Base-by-base conservation (phyloP, 2,113 vertebrate genomes). In the Conger conger region DNA sequence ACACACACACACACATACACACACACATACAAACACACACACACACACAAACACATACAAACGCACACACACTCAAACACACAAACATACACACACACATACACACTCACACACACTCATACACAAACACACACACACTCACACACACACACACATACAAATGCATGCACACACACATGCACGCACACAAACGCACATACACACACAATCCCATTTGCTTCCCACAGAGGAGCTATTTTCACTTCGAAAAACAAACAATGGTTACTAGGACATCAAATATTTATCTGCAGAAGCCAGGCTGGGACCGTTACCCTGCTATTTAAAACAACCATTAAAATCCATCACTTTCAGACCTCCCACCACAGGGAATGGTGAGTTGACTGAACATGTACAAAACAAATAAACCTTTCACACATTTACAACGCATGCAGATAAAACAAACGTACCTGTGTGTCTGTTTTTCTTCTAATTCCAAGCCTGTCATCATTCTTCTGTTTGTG, bases 211-310 rank as follows among this genome's bases (percentile, higher is more conserved):
- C n/a, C n/a, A n/a, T n/a, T n/a, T 38, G 88, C 83, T 82, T 80
- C 42, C 15, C 40, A 23, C 36, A 2, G 80, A 86, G 82, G 79
- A 76, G 38, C 45, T 45, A 83, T 81, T 57, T 79, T 30, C 20
- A 76, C 20, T 78, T 13, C 4, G 37, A 33, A 85, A 82, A 68
- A n/a, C 35, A 86, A 79, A 86, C 78, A 33, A 16, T 86, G 50
- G 83, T 88, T 86, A 84, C 85, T n/a, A 87, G 35, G 85, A 86
- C 83, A 81, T 87, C 79, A 76, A 87, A 86, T 83, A 87, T 87
- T 88, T 85, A 77, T 16, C 15, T 50, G 63, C 35, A 40, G 37
- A 3, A 38, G 83, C 45, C 79, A 40, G n/a, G 40, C 57, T 38
- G 54, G 42, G 60, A 17, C n/a, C 53, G 63, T 38, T n/a, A n/a